These are phyloP conservation scores for Silurus glanis DNA, from an alignment of 2,113 vertebrate genomes.

Conservation along the genomic window DNA sequence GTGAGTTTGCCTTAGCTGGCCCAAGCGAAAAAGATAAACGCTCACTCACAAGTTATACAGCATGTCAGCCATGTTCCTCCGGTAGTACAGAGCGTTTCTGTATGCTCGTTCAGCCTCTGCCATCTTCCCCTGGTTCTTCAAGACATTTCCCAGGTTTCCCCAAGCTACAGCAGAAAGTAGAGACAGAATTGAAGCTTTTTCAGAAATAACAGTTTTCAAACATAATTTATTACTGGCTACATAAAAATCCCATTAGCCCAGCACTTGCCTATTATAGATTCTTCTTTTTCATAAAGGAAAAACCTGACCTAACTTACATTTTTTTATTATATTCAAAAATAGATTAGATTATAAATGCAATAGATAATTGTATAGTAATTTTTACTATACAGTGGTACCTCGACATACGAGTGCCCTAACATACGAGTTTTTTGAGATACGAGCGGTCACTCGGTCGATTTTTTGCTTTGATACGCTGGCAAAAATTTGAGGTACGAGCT, in stretches of 20 bases:
- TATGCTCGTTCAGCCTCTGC: constrained; percentile 93
- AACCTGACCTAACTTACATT: background rate
- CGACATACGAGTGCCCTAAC: too few relatives aligned
- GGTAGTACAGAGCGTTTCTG: constrained; percentile 95
- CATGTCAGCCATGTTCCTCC: constrained; percentile 99
- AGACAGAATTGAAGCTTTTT: background rate
- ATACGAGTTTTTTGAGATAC: too few relatives aligned
- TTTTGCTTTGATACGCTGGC: too few relatives aligned
- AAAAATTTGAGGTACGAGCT: too few relatives aligned
- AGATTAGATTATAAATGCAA: background rate
- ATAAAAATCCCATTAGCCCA: background rate
- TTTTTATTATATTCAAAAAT: background rate
- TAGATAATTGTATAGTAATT: background rate
- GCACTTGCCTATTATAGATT: background rate
- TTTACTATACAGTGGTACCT: too few relatives aligned
- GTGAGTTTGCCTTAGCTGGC: background rate
- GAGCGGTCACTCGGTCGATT: too few relatives aligned
- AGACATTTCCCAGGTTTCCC: constrained; percentile 98
- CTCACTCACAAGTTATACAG: constrained; percentile 98
- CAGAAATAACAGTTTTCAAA: background rate
- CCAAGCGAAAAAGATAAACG: background rate
- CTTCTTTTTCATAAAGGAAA: background rate
- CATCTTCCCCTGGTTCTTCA: constrained; percentile 98
- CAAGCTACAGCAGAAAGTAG: constrained; percentile 78
- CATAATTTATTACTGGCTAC: background rate